Evolutionary conservation across 2,797 vertebrate species (phyloP).

Genomic region (Octomys mimax): DNA sequence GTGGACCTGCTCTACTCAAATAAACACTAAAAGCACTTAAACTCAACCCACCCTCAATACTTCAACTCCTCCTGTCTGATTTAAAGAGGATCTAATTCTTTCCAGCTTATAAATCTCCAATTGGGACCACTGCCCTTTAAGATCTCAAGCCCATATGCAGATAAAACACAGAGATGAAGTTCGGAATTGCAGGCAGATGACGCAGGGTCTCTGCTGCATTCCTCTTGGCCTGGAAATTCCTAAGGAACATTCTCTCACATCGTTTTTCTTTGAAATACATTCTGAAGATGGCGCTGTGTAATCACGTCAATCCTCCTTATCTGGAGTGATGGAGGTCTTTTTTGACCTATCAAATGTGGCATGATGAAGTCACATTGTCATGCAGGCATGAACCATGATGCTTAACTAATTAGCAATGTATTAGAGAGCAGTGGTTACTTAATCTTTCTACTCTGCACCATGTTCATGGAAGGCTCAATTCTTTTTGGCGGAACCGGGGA

Average conservation of each 20-base stretch:
- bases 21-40: conserved; percentile 89
- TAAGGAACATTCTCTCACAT: conserved; percentile 6
- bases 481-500: too few species aligned
- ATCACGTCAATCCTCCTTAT: background rate
- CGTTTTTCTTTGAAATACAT: conserved; percentile 62
- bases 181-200: background rate
- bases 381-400: background rate
- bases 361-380: background rate
- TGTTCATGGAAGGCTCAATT: background rate
- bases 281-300: background rate
- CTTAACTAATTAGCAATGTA: background rate
- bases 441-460: background rate
- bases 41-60: conserved; percentile 81
- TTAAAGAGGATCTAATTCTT: conserved; percentile 70
- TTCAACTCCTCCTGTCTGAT: conserved; percentile 79
- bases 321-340: background rate
- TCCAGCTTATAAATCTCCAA: conserved; percentile 76
- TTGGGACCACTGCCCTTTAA: conserved; percentile 48
- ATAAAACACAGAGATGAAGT: conserved; percentile 50
- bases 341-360: background rate
- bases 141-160: conserved; percentile 23
- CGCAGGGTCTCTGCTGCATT: background rate
- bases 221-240: conserved; percentile 36
- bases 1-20: conserved; percentile 87
- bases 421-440: background rate